These are phyloP conservation scores for Aphelenchoides fujianensis DNA, from an alignment of 1,140 invertebrate genomes.

Conservation along the genomic window DNA sequence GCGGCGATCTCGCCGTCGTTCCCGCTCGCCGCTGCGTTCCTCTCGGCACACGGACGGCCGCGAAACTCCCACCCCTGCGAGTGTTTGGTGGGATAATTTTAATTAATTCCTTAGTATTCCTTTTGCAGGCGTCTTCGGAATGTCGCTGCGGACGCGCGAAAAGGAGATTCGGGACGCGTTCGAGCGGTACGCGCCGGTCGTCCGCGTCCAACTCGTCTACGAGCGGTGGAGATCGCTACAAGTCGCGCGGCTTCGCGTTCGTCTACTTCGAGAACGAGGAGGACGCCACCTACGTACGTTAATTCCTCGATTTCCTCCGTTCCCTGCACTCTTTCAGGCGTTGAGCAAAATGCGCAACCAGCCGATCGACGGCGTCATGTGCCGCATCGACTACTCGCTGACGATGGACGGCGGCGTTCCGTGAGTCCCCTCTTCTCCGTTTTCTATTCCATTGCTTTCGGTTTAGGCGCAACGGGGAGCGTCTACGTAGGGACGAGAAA, in stretches of 20 bases:
- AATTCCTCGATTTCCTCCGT: background rate
- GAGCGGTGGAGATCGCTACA: background rate
- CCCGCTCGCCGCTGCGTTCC: too few relatives aligned
- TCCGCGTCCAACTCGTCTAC: background rate
- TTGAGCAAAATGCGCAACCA: background rate
- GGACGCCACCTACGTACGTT: background rate
- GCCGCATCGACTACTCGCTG: background rate
- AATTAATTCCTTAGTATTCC: background rate
- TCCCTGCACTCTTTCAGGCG: background rate
- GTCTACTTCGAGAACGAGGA: conserved; percentile 45
- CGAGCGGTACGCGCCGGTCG: background rate
- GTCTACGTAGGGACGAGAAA: background rate
- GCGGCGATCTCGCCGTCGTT: background rate
- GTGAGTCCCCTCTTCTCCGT: background rate
- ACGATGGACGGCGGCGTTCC: background rate
- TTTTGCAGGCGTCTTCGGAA: background rate
- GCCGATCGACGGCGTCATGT: background rate
- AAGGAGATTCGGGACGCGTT: background rate
- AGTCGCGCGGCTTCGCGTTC: conserved; percentile 43
- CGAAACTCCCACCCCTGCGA: background rate
- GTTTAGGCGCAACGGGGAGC: too few relatives aligned
- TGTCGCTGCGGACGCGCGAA: background rate
- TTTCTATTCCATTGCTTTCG: too few relatives aligned
- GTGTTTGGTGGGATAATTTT: background rate
- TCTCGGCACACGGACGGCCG: background rate